Conservation (phyloP, 2,113 vertebrate genomes). For the Montifringilla adamsi region DNA sequence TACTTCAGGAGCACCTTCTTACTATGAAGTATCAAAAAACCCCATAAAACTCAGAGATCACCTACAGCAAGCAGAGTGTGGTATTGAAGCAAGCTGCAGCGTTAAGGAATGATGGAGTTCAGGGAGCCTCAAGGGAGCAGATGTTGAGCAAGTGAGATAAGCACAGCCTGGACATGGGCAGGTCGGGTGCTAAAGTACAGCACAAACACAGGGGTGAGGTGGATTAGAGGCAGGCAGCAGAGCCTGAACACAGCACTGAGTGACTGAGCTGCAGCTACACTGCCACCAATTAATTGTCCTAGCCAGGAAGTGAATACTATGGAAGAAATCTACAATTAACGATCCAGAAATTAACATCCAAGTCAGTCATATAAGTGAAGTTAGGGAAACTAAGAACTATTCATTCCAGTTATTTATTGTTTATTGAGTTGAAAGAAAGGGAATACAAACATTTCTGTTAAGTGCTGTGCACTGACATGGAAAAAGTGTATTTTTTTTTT, state of each 20-base stretch:
- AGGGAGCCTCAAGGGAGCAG: background rate
- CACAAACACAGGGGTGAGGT: background rate
- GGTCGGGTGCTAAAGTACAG: rapidly evolving
- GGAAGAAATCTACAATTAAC: background rate
- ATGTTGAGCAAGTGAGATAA: background rate
- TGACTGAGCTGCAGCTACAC: background rate
- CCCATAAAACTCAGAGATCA: background rate
- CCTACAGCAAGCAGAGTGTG: rapidly evolving
- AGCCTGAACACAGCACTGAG: background rate
- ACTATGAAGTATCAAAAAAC: background rate
- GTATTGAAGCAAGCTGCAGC: background rate
- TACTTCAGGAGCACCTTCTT: background rate
- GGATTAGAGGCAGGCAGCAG: background rate
- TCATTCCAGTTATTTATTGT: slow-evolving; percentile 77
- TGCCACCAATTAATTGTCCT: background rate
- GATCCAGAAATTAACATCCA: background rate
- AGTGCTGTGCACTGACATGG: slow-evolving; percentile 79
- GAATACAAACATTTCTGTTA: slow-evolving; percentile 79
- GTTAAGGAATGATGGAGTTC: background rate
- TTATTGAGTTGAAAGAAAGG: slow-evolving; percentile 83
- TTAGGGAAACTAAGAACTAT: slow-evolving; percentile 64
- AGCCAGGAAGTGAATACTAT: background rate
- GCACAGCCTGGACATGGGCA: background rate
- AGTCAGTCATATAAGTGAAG: slow-evolving; percentile 31
- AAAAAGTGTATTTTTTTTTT: slow-evolving; percentile 65